Conservation (phyloP, 2,113 vertebrate species). For the Scomber japonicus region DNA sequence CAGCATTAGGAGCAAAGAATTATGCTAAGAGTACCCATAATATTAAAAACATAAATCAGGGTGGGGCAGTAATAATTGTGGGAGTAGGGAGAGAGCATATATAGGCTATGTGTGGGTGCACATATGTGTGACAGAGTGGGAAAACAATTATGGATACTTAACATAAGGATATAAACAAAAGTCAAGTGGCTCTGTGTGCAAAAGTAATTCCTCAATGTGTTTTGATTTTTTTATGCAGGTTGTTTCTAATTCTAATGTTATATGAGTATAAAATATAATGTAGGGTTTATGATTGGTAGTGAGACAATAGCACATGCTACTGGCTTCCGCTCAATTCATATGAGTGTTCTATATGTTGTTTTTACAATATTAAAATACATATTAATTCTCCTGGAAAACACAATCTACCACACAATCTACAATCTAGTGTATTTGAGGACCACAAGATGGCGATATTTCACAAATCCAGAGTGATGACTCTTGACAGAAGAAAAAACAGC, state of each 20-base stretch:
- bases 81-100: not conserved
- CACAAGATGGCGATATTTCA: conserved; percentile 77
- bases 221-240: not conserved
- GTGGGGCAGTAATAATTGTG: not conserved
- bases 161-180: not conserved
- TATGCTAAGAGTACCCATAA: not conserved
- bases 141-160: not conserved
- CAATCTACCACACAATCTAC: conserved; percentile 31
- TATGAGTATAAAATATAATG: not conserved
- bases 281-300: not conserved
- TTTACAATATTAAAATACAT: conserved; percentile 15
- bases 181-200: not conserved
- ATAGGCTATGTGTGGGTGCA: not conserved
- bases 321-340: not conserved
- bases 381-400: conserved; percentile 50
- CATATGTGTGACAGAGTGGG: not conserved
- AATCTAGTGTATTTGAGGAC: conserved; percentile 5
- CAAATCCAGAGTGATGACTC: conserved; percentile 28
- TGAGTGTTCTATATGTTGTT: not conserved
- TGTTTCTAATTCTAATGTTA: not conserved
- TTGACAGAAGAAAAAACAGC: conserved; percentile 49
- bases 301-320: not conserved
- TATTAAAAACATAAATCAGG: not conserved
- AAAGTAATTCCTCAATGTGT: not conserved
- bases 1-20: not conserved